phyloP scores from a whole-genome alignment of 2,113 vertebrate species.

The Vimba vimba region DNA sequence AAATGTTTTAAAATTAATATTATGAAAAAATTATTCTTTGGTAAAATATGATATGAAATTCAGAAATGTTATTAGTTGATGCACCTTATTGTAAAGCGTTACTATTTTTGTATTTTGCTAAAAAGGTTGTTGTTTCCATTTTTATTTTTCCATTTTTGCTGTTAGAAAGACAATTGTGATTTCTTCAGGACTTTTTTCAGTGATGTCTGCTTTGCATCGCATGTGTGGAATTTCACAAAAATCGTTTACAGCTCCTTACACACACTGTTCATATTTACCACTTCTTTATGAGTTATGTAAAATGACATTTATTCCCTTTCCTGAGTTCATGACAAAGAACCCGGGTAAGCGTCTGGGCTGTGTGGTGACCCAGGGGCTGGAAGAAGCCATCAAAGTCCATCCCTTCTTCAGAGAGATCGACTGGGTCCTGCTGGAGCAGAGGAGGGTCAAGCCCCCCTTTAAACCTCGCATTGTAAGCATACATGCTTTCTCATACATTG shows the following conservation, averaged over 20 bases:
- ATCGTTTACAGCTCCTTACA: background rate
- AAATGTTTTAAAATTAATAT: too few relatives aligned
- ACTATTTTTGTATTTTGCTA: background rate
- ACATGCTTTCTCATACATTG: background rate
- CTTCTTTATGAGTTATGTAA: background rate
- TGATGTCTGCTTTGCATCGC: background rate
- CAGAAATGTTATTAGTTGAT: too few relatives aligned
- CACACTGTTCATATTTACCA: background rate
- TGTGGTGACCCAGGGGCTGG: constrained; percentile 88
- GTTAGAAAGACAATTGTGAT: background rate
- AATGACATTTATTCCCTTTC: constrained; percentile 44
- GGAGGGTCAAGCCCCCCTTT: constrained; percentile 96
- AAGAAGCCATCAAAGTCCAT: constrained; percentile 95
- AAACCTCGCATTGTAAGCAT: constrained; percentile 96
- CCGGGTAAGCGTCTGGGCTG: constrained; percentile 95
- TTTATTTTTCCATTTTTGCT: background rate
- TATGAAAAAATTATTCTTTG: too few relatives aligned
- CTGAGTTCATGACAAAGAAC: constrained; percentile 98
- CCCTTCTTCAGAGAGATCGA: constrained; percentile 98
- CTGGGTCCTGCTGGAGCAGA: constrained; percentile 95
- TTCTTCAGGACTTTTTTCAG: background rate
- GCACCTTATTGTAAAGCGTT: background rate
- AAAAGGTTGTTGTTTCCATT: background rate
- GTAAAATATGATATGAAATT: too few relatives aligned
- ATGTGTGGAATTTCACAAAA: background rate